These are phyloP conservation scores for Mesitornis unicolor DNA, from an alignment of 2,113 vertebrate species.

Conservation along the genomic window DNA sequence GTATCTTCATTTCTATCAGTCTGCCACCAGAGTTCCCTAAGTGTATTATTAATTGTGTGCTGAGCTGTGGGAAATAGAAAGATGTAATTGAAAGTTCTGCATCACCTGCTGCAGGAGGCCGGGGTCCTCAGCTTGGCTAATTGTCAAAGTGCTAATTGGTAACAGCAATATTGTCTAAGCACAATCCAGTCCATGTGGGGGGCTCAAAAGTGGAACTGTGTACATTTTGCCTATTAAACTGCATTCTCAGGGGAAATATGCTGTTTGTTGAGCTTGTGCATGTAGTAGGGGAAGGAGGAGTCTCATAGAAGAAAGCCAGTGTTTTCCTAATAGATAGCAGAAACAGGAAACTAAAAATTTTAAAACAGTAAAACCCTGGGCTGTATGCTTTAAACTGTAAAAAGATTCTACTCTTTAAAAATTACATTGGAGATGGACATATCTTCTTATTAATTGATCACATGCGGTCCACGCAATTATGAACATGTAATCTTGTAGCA, in stretches of 20 bases:
- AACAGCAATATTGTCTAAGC: not conserved
- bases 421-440: not conserved
- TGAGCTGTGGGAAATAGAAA: not conserved
- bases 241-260: not conserved
- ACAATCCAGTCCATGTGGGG: not conserved
- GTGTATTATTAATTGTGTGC: not conserved
- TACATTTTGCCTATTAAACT: not conserved
- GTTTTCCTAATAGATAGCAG: not conserved
- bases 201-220: not conserved
- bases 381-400: not conserved
- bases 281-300: not conserved
- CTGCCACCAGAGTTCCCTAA: not conserved
- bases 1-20: not conserved
- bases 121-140: not conserved
- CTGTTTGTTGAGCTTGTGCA: not conserved
- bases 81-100: constrained; percentile 22
- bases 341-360: not conserved
- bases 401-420: not conserved
- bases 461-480: not conserved
- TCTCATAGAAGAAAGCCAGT: not conserved
- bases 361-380: not conserved
- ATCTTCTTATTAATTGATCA: not conserved
- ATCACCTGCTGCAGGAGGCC: not conserved
- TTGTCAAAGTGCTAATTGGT: not conserved
- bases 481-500: not conserved